A percentile compares a stretch with the other conserved stretches of the same genome.
Evolutionary conservation across 2,113 vertebrate species (phyloP).

Genomic region (Delphinapterus leucas): DNA sequence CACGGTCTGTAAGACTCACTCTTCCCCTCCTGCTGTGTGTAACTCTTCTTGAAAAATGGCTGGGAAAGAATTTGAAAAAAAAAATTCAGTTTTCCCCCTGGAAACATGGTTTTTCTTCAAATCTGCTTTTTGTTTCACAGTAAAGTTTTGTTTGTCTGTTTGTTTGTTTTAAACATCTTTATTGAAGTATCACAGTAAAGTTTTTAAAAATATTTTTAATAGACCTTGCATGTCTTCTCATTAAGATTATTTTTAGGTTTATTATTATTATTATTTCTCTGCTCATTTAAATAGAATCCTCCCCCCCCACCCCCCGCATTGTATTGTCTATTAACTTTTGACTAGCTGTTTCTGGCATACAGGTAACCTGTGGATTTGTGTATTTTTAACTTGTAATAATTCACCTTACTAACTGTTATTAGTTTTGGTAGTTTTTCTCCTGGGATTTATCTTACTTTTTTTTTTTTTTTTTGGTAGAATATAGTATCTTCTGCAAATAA

Average conservation of each 20-base stretch:
- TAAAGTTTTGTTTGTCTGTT: not conserved
- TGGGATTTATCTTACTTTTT: not conserved
- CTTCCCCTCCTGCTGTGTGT: not conserved
- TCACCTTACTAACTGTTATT: not conserved
- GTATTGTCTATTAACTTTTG: not conserved
- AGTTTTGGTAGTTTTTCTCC: not conserved
- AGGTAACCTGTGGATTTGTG: not conserved
- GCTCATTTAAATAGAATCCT: not conserved
- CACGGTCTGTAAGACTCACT: fast-evolving
- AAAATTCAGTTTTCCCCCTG: not conserved
- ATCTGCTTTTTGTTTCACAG: not conserved
- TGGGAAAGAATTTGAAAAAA: not conserved
- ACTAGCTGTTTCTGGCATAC: not conserved
- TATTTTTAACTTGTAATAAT: not conserved
- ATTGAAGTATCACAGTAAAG: not conserved
- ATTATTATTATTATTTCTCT: slow-evolving; percentile 24
- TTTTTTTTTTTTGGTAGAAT: not conserved
- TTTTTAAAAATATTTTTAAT: slow-evolving; percentile 21
- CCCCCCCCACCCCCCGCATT: not conserved
- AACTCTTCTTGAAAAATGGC: not conserved
- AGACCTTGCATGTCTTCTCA: not conserved
- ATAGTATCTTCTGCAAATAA: not conserved
- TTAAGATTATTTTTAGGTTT: not conserved
- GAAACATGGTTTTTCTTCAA: not conserved
- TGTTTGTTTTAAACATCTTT: too few relatives aligned